Evolutionary conservation across 2,888 invertebrate genomes (phyloP).

Genomic region (Lathronympha strigana): DNA sequence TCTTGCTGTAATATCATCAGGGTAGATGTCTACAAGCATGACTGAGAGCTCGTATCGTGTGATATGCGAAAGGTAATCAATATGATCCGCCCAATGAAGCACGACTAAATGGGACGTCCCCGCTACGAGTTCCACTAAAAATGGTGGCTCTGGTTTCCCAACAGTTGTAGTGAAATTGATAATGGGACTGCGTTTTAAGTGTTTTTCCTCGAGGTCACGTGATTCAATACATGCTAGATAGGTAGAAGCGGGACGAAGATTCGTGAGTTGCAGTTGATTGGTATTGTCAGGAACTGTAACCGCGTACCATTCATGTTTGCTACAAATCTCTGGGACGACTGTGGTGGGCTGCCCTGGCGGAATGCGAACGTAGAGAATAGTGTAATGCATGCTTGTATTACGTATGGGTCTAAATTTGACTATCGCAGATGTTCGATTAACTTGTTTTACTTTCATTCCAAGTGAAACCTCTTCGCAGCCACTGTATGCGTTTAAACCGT

Average conservation of each 20-base stretch:
- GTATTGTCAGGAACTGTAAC: conserved; percentile 53
- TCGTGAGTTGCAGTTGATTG: conserved; percentile 54
- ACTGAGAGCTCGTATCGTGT: conserved; percentile 69
- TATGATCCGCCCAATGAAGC: conserved; percentile 72
- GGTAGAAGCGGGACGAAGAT: conserved; percentile 67
- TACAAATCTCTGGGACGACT: conserved; percentile 71
- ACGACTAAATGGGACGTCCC: conserved; percentile 58
- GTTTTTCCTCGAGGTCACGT: conserved; percentile 55
- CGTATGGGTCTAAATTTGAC: conserved; percentile 58
- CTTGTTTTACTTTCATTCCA: conserved; percentile 56
- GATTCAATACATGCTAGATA: conserved; percentile 74
- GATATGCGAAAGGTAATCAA: conserved; percentile 63
- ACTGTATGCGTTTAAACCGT: conserved; percentile 69
- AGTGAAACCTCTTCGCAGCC: conserved; percentile 62
- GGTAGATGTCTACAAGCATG: conserved; percentile 60
- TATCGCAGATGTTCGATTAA: conserved; percentile 63
- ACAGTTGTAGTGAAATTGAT: conserved; percentile 67
- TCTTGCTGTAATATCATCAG: conserved; percentile 53
- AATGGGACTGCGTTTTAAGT: conserved; percentile 64
- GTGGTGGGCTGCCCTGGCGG: conserved; percentile 54
- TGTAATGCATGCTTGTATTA: conserved; percentile 58
- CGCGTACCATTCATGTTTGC: conserved; percentile 70
- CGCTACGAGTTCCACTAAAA: conserved; percentile 69
- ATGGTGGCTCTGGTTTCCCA: conserved; percentile 73
- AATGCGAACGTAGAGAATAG: conserved; percentile 66